Percentiles rank a stretch among this genome's conserved stretches.
These are phyloP conservation scores for Ivindomyrus marchei DNA, from an alignment of 2,113 vertebrate species.

Conservation along the genomic window DNA sequence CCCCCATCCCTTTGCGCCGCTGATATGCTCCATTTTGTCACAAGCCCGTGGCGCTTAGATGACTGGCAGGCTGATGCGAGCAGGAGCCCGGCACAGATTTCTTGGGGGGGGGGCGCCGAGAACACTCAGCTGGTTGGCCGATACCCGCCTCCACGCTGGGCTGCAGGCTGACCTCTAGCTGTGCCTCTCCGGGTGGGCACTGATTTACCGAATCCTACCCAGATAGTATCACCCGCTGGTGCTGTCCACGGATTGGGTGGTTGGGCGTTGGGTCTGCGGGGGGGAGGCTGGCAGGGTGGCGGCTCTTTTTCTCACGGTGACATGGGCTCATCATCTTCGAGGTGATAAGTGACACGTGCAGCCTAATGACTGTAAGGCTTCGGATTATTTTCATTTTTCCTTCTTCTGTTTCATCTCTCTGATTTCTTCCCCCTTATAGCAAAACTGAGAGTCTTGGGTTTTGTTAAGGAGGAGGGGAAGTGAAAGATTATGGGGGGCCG, in stretches of 20 bases:
- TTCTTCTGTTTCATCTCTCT: slow-evolving; percentile 5
- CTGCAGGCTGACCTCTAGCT: neutral
- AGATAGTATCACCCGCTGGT: neutral
- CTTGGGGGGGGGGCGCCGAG: neutral
- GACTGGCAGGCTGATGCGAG: neutral
- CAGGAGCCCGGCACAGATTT: neutral
- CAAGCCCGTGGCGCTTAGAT: neutral
- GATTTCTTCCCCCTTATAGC: slow-evolving; percentile 27
- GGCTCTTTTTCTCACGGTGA: neutral
- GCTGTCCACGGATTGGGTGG: neutral
- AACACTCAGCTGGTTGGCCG: neutral
- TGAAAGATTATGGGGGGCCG: neutral
- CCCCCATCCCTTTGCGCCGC: neutral
- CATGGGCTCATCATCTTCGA: neutral
- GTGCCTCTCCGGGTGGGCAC: neutral
- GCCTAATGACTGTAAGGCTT: neutral
- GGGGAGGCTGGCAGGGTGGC: neutral
- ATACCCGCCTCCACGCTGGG: neutral
- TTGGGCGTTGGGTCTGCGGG: neutral
- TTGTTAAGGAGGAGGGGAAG: neutral
- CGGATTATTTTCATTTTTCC: slow-evolving; percentile 18
- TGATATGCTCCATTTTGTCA: neutral
- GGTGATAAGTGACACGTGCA: neutral
- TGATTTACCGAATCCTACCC: neutral
- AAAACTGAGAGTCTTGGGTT: slow-evolving; percentile 26